phyloP scores from a whole-genome alignment of 2,797 vertebrate species.

The Anguilla marmorata region DNA sequence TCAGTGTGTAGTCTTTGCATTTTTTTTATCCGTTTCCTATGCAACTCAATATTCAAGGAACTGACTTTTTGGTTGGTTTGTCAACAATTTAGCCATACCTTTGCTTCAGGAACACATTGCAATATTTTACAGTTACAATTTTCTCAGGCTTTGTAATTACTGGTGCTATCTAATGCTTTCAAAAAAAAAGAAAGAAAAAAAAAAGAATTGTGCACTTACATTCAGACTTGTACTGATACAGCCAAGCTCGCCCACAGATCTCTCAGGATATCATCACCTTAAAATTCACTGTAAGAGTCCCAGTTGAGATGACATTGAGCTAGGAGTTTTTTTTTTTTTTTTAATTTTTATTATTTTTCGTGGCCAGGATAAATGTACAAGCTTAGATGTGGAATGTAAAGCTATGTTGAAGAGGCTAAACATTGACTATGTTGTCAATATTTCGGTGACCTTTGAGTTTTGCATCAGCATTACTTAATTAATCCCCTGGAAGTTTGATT shows the following conservation, averaged over 20 bases:
- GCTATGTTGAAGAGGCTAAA: slow-evolving; percentile 38
- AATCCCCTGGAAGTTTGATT: slow-evolving; percentile 46
- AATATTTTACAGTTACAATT: slow-evolving; percentile 82
- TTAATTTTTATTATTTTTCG: slow-evolving; percentile 23
- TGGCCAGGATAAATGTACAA: slow-evolving; percentile 31
- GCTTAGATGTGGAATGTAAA: slow-evolving; percentile 42
- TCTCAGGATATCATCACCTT: slow-evolving; percentile 64
- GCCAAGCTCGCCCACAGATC: slow-evolving; percentile 44
- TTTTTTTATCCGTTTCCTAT: slow-evolving; percentile 81
- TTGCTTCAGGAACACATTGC: slow-evolving; percentile 78
- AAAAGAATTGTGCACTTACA: slow-evolving; percentile 57
- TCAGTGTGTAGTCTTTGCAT: slow-evolving; percentile 69
- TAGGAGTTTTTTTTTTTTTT: slow-evolving; percentile 4
- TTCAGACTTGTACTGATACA: slow-evolving; percentile 43
- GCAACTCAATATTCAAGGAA: slow-evolving; percentile 72
- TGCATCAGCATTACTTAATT: slow-evolving; percentile 49
- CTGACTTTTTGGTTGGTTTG: slow-evolving; percentile 67
- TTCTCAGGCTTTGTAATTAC: slow-evolving; percentile 73
- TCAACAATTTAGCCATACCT: slow-evolving; percentile 72
- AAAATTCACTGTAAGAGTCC: slow-evolving; percentile 43
- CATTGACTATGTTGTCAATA: slow-evolving; percentile 54
- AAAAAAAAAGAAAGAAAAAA: slow-evolving; percentile 44
- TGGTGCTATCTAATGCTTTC: slow-evolving; percentile 80
- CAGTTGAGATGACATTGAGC: slow-evolving; percentile 25
- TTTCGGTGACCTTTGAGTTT: slow-evolving; percentile 50